Evolutionary conservation across 2,888 invertebrate species (phyloP).

Genomic region (Crocallis elinguaria): DNA sequence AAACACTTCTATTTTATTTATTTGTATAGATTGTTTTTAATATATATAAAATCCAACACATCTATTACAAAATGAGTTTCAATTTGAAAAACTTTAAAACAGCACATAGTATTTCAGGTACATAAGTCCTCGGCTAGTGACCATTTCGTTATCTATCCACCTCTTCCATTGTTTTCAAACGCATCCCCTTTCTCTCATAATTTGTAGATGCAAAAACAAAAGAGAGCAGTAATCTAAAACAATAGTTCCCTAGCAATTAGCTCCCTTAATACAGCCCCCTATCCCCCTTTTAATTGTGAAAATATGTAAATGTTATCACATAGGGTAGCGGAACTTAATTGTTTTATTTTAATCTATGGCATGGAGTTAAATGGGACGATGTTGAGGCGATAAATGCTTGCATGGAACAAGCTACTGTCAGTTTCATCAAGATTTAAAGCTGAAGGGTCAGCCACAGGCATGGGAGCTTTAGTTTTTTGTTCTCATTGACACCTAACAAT

Average conservation of each 20-base stretch:
- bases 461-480: too few species aligned
- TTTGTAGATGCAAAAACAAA: slow-evolving; percentile 30
- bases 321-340: slow-evolving; percentile 30
- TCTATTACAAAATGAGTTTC: too few species aligned
- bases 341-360: slow-evolving; percentile 38
- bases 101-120: too few species aligned
- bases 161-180: slow-evolving; percentile 1
- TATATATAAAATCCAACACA: too few species aligned
- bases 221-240: slow-evolving; percentile 33
- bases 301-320: slow-evolving; percentile 42
- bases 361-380: neutral
- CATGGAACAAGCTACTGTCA: neutral
- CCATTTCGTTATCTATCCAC: neutral
- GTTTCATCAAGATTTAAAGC: neutral
- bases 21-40: too few species aligned
- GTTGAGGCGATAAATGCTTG: slow-evolving; percentile 4
- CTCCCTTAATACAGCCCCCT: slow-evolving; percentile 21
- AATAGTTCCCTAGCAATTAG: slow-evolving; percentile 39
- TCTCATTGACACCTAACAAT: too few species aligned
- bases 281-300: slow-evolving; percentile 28
- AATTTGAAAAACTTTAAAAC: too few species aligned
- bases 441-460: too few species aligned
- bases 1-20: too few species aligned
- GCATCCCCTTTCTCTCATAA: slow-evolving; percentile 9
- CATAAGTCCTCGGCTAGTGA: too few species aligned